Evolutionary conservation across 2,113 vertebrate genomes (phyloP), one percentile per base, ranked within the genome.

Genomic region (Centropus bengalensis): DNA sequence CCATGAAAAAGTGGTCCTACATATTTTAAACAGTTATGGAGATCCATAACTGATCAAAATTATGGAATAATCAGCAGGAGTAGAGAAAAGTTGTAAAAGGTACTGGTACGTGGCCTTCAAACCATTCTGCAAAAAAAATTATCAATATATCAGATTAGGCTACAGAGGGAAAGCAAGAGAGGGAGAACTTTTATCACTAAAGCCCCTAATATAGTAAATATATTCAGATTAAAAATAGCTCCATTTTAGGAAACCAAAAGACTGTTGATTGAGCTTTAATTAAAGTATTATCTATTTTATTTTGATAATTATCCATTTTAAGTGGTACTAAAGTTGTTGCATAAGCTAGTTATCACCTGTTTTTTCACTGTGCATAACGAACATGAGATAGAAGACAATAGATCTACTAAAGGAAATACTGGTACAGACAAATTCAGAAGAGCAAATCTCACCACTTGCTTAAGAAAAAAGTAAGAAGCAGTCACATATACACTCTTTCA

Each of bases 301-400:
- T 90, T 73, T 21, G 40, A 38, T 42, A 36, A 36, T 36, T 36
- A 36, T 36, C 36, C 36, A 36, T 67, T 82, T 75, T 42, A 60
- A 58, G 51, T 6, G 81, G 40, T 40, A 54, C 14, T 30, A 27
- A 68, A 6, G 26, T 18, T 36, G 19, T 36, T 51, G 15, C 6
- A 3, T 60, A 68, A 79, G 27, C 5, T 22, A 56, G 4, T 91
- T 58, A 36, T 24, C 14, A 32, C 33, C 26, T 28, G 8, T 4
- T 79, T 63, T 79, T 64, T 30, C 23, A 79, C 47, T 2, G 7
- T 19, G 5, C 8, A 1, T 60, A 20, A 38, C 23, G 56, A 90
- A 62, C 2, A 22, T 3, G 0, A 5, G 8, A 24, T 3, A 49
- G 49, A 74, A 49, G 27, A 33, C 0, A 1, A 77, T 2, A 30